Percentiles rank a stretch among this genome's conserved stretches.
Conservation (phyloP, 2,113 vertebrate species). For the Felis chaus region DNA sequence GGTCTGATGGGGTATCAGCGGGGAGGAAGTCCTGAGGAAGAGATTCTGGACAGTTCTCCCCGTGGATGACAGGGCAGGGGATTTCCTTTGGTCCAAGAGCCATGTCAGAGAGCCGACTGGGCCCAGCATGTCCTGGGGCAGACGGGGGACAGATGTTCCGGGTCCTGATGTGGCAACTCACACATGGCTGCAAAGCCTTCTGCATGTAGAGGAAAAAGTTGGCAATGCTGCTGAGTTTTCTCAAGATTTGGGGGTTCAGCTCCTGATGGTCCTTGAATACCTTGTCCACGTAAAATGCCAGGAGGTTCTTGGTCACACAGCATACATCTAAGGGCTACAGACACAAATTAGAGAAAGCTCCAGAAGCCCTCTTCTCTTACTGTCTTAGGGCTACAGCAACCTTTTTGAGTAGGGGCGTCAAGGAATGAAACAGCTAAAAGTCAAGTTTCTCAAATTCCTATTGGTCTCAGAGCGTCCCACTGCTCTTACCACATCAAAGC, state of each 20-base stretch:
- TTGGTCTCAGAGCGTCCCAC: not conserved
- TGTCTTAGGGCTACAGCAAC: not conserved
- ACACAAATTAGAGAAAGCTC: not conserved
- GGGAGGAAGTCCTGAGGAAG: not conserved
- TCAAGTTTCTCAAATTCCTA: not conserved
- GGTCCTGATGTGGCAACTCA: constrained; percentile 61
- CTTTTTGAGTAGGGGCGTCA: not conserved
- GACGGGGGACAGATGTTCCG: not conserved
- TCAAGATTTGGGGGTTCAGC: constrained; percentile 59
- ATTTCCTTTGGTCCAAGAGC: not conserved
- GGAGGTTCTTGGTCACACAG: constrained; percentile 89
- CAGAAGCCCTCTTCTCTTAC: not conserved
- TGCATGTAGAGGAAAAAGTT: constrained; percentile 85
- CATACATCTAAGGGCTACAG: constrained; percentile 87
- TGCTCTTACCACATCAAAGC: not conserved
- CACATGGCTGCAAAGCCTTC: constrained; percentile 80
- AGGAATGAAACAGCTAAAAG: not conserved
- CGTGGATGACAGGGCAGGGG: not conserved
- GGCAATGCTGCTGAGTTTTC: constrained; percentile 85
- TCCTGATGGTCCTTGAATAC: constrained; percentile 90
- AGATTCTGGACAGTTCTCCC: not conserved
- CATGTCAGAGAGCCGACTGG: not conserved
- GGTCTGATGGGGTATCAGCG: not conserved
- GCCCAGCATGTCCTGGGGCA: not conserved
- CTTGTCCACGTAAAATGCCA: constrained; percentile 92